Base-by-base conservation (phyloP, 2,888 invertebrate genomes). In the Nomada lathburiana region DNA sequence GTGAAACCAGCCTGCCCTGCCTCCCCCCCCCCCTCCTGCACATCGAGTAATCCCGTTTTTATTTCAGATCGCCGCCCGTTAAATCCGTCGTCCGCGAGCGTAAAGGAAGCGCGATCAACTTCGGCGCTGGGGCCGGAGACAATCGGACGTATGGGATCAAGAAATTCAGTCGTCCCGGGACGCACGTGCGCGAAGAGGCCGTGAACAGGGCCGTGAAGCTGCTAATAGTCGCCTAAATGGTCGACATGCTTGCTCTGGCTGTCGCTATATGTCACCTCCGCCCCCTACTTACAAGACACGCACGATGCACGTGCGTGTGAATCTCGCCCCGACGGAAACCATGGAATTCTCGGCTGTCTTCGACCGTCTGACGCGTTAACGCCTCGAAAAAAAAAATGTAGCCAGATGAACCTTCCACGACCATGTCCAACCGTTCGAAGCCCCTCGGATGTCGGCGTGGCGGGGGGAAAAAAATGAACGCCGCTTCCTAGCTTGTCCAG, bases 151-250 rank as follows among this genome's bases (percentile, higher is more conserved):
- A 29, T 7, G 18, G 23, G 53, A 60, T 59, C 20, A 47, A 69
- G 26, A 16, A 29, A 52, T 70, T 50, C 47, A 50, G 11, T 0
- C n/a, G 62, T 9, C 53, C 44, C 23, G 42, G 44, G 67, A 78
- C 83, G 84, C 89, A 87, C 89, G 88, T 85, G 89, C 80, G 71
- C 10, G 47, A 47, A 2, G 47, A 47, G 47, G 57, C 57, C 26
- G 36, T 57, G 75, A 71, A 79, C 67, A 71, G 74, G 62, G 62
- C 78, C 80, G 82, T 65, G 80, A 79, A 80, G 87, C 84, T 80
- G 84, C 87, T 87, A 87, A 87, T 91, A 91, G 91, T 91, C 90
- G 88, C 86, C 89, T 91, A 91, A 91, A 91, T 84, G 91, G 86
- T 91, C 83, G 88, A 82, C 87, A 88, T 84, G 86, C 80, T 83